A percentile compares a stretch with the other conserved stretches of the same genome.
Evolutionary conservation across 2,888 invertebrate genomes (phyloP).

Genomic region (Drosophila macrospina): DNA sequence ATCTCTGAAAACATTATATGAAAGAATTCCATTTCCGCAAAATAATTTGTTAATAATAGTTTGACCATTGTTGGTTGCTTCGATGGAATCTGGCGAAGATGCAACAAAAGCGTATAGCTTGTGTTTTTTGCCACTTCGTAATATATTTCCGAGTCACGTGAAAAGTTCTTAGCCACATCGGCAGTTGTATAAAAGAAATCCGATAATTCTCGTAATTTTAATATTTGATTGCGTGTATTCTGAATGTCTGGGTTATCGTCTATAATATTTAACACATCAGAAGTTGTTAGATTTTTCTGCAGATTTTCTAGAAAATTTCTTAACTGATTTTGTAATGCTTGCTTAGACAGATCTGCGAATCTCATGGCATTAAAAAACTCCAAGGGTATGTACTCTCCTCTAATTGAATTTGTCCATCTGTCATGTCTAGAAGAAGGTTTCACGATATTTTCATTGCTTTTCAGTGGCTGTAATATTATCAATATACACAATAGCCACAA

Average conservation of each 20-base stretch:
- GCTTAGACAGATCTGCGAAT: conserved; percentile 68
- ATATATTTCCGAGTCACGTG: conserved; percentile 58
- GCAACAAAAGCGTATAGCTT: conserved; percentile 70
- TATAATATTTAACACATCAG: conserved; percentile 55
- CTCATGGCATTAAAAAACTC: conserved; percentile 69
- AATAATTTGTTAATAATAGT: conserved; percentile 77
- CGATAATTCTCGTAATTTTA: conserved; percentile 64
- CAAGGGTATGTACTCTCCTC: conserved; percentile 73
- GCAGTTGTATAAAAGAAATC: conserved; percentile 66
- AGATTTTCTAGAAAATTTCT: conserved; percentile 74
- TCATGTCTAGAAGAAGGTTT: not conserved
- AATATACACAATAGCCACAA: conserved; percentile 18
- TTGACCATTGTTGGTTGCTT: conserved; percentile 67
- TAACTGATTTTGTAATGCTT: conserved; percentile 66
- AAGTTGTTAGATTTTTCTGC: conserved; percentile 77
- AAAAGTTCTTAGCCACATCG: conserved; percentile 61
- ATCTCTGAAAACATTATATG: conserved; percentile 77
- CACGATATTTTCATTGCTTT: conserved; percentile 3
- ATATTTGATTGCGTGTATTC: conserved; percentile 42
- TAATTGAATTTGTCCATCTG: conserved; percentile 33
- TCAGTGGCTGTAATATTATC: not conserved
- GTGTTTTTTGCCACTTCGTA: conserved; percentile 76
- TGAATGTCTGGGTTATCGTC: conserved; percentile 25
- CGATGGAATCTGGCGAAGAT: conserved; percentile 77
- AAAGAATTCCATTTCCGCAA: conserved; percentile 83